Evolutionary conservation across 2,113 vertebrate species (phyloP), one percentile per base, ranked within the genome.

Genomic region (Poeciliopsis occidentalis): DNA sequence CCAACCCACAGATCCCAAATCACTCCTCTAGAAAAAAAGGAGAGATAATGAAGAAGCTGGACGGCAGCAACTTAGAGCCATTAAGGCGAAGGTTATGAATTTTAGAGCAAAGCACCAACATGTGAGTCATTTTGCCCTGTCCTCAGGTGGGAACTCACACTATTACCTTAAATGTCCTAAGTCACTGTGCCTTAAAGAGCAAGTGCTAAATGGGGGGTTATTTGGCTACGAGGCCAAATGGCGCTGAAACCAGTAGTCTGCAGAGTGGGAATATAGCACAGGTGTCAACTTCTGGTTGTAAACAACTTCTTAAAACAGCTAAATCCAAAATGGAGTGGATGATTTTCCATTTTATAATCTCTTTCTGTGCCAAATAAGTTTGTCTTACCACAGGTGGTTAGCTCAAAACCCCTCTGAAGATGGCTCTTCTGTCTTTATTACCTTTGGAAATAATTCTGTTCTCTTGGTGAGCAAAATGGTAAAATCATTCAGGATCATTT

Each of bases 21-120:
- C 84, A 82, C 79, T 85, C 75, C 68, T 86, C 75, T 75, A 60
- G 71, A 85, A 78, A 83, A 87, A 81, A 67, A 24, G 75, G 69
- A 29, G 66, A 78, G 88, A 83, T 87, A 84, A 89, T 87, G 78
- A 89, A 85, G 89, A 86, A 80, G 67, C 78, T 37, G 72, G 78
- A 39, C 8, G 8, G 2, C 62, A 82, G 85, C 72, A 61, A 54
- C 66, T 44, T 34, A 70, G 62, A 68, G 44, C 73, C 51, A 86
- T 89, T 78, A 83, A 70, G 79, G 65, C 64, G 39, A 41, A 64
- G 77, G 81, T 85, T 81, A 85, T 85, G 88, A 80, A 87, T 86
- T 85, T 86, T 76, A 82, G 60, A 81, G 82, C 60, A 17, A 57
- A 32, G 54, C 70, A 69, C 83, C 64, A 54, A 60, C 57, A 26